Evolutionary conservation across 2,888 invertebrate species (phyloP), one percentile per base, ranked within the genome.

Genomic region (Apodemia hepburni): DNA sequence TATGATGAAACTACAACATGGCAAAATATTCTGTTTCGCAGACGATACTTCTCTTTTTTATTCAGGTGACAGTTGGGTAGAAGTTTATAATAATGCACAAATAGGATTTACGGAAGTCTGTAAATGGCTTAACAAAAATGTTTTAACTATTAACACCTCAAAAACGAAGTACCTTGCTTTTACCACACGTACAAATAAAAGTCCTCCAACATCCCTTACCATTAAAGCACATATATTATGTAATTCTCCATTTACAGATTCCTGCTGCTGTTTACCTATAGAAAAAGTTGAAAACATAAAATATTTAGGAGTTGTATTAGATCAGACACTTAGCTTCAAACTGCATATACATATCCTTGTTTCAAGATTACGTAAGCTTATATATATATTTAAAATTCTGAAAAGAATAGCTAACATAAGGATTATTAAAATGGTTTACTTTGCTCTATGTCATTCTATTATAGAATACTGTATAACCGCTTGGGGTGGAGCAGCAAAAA

Each of bases 401-500:
- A 45, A 33, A 45, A 22, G 57, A 1, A 22, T n/a, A 12, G 45
- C 63, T 15, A 2, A 17, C 12, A 17, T 18, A n/a, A n/a, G 45
- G 4, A n/a, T 45, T 17, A 11, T 60, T 4, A 54, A 38, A 11
- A 47, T n/a, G 18, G 18, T 45, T 18, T 66, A 65, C 12, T 22
- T 60, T 2, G 49, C 62, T n/a, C 47, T 66, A 8, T 29, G 15
- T 8, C 60, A 62, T 35, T 66, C 62, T 3, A 58, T 64, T 8
- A 9, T 64, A 18, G 27, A n/a, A 38, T 64, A 66, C 18, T 64
- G 64, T 35, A 64, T 66, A 12, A 22, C 62, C 6, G 11, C 38
- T 7, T 64, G 64, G 66, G 66, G 64, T n/a, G 58, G 59, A 9
- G 54, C 62, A n/a, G n/a, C 38, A 4, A 66, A 66, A 62, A 61